These are phyloP conservation scores for Toxonevra muliebris DNA, from an alignment of 2,888 invertebrate species.

Conservation along the genomic window DNA sequence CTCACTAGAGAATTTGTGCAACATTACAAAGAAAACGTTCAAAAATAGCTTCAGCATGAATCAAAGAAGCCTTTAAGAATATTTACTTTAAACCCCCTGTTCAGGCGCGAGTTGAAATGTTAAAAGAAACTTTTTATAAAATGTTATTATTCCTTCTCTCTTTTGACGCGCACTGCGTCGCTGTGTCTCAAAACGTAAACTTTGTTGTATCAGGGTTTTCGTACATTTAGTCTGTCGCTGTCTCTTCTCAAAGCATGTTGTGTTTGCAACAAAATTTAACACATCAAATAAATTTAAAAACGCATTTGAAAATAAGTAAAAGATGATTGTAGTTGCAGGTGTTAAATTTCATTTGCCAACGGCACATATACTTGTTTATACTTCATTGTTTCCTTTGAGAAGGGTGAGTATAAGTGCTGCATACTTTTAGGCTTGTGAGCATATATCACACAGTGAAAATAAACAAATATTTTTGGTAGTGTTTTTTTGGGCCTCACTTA, in stretches of 20 bases:
- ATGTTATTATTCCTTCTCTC: no score
- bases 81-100: no score
- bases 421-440: conserved; percentile 18
- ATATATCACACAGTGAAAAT: not conserved
- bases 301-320: conserved; percentile 17
- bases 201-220: not conserved
- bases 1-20: no score
- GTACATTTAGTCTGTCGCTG: conserved; percentile 50
- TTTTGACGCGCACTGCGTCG: not conserved
- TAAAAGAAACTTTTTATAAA: no score
- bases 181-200: not conserved
- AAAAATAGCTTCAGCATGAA: no score
- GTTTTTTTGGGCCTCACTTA: not conserved
- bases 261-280: conserved; percentile 25
- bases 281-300: conserved; percentile 17
- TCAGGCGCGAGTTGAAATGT: no score
- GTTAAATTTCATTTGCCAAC: conserved; percentile 70
- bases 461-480: not conserved
- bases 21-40: no score
- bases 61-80: no score
- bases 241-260: conserved; percentile 54
- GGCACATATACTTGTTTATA: conserved; percentile 67
- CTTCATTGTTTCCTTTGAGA: conserved; percentile 66
- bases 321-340: conserved; percentile 70
- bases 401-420: conserved; percentile 64